phyloP scores from a whole-genome alignment of 2,797 vertebrate genomes.

The Spheniscus humboldti region DNA sequence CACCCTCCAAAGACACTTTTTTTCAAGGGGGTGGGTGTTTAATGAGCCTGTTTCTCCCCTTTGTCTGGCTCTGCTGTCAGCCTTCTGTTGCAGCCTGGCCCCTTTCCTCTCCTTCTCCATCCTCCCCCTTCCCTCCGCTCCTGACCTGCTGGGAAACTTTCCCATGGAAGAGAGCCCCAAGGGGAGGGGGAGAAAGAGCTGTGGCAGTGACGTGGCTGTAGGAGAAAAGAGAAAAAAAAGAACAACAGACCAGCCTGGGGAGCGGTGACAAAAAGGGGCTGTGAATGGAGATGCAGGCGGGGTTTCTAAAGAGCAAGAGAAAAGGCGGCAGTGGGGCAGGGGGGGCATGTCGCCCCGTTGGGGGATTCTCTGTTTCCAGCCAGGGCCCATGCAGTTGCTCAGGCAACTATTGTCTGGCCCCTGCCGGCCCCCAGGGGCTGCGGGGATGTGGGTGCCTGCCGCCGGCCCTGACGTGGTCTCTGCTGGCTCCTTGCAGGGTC shows the following conservation, averaged over 20 bases:
- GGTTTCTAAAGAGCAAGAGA: constrained; percentile 60
- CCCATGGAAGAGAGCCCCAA: constrained; percentile 65
- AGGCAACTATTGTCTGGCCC: constrained; percentile 48
- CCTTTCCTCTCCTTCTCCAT: constrained; percentile 19
- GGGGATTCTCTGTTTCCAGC: constrained; percentile 38
- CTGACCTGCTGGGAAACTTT: constrained; percentile 70
- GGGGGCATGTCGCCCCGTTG: background rate
- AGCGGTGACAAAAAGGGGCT: constrained; percentile 62
- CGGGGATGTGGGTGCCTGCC: background rate
- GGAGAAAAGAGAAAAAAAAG: constrained; percentile 39
- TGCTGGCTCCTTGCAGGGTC: constrained; percentile 75
- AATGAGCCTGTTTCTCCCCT: constrained; percentile 58
- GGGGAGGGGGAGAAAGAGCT: constrained; percentile 9
- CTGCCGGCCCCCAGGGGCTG: background rate
- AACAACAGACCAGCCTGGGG: background rate
- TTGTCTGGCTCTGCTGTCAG: constrained; percentile 62
- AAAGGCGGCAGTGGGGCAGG: background rate
- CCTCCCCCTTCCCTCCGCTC: constrained; percentile 36
- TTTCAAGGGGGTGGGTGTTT: background rate
- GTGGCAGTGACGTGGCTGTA: background rate
- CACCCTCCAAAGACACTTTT: constrained; percentile 6
- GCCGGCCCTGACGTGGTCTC: background rate
- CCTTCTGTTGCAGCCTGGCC: constrained; percentile 65
- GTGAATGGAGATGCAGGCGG: constrained; percentile 64
- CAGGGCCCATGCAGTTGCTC: constrained; percentile 46